phyloP scores from a whole-genome alignment of 2,888 invertebrate genomes.

The Protonemura montana region DNA sequence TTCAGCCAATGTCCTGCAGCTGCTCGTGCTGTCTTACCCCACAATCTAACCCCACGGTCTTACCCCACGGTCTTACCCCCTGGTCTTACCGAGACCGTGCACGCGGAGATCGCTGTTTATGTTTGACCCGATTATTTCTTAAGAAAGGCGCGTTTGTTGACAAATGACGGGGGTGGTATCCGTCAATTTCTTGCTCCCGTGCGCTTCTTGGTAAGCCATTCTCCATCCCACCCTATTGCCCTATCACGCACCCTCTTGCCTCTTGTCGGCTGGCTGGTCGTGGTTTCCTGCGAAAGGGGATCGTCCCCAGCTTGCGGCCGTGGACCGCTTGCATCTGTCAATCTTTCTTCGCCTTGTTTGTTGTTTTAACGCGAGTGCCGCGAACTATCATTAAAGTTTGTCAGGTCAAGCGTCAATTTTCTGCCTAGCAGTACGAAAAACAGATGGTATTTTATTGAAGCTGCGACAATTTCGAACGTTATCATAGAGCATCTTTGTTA shows the following conservation, averaged over 20 bases:
- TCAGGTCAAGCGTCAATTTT: background rate
- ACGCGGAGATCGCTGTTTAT: background rate
- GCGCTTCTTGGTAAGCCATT: background rate
- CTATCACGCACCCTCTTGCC: background rate
- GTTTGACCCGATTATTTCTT: slow-evolving; percentile 13
- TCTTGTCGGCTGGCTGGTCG: too few species aligned
- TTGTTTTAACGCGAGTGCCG: background rate
- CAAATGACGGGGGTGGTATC: slow-evolving; percentile 1
- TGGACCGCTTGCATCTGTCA: background rate
- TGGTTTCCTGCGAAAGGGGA: background rate
- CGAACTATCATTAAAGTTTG: background rate
- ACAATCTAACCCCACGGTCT: too few species aligned
- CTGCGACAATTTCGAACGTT: background rate
- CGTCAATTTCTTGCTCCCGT: slow-evolving; percentile 7
- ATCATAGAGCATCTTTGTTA: background rate
- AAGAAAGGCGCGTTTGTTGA: slow-evolving; percentile 2
- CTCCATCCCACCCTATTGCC: background rate
- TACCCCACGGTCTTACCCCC: background rate
- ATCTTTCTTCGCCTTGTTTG: background rate
- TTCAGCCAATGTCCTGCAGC: background rate
- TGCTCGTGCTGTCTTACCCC: too few species aligned
- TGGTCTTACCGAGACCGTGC: background rate
- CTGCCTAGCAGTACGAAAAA: background rate
- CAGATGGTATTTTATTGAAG: too few species aligned
- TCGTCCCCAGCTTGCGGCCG: background rate